Evolutionary conservation across 2,797 vertebrate genomes (phyloP).

Genomic region (Hippoglossus hippoglossus): DNA sequence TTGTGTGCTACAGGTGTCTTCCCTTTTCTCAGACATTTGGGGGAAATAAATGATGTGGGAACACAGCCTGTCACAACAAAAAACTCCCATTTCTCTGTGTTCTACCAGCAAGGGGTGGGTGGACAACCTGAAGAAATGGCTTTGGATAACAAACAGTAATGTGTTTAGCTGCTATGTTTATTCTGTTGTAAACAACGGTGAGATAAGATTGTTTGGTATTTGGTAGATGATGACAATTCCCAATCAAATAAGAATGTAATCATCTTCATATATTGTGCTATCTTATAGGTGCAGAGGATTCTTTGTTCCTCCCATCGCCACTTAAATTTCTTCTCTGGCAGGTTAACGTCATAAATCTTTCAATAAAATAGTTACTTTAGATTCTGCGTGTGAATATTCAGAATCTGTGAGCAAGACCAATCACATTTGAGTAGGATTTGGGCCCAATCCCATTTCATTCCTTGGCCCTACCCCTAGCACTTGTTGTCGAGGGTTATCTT

Average conservation of each 20-base stretch:
- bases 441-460: no score
- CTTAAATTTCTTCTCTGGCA: neutral
- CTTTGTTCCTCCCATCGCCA: neutral
- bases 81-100: neutral
- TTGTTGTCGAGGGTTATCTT: no score
- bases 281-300: neutral
- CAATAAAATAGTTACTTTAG: neutral
- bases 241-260: neutral
- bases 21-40: neutral
- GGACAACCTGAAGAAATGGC: neutral
- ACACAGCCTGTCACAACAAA: neutral
- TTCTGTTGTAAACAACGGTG: neutral
- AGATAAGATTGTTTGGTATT: neutral
- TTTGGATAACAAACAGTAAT: neutral
- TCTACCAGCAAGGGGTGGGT: neutral
- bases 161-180: neutral
- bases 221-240: neutral
- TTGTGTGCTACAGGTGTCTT: neutral
- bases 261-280: neutral
- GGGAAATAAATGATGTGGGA: neutral
- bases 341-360: neutral
- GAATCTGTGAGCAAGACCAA: no score
- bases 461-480: no score
- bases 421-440: no score
- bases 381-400: no score